Percentiles rank a stretch among this genome's conserved stretches.
These are phyloP conservation scores for Myathropa florea DNA, from an alignment of 2,888 invertebrate genomes.

Conservation along the genomic window DNA sequence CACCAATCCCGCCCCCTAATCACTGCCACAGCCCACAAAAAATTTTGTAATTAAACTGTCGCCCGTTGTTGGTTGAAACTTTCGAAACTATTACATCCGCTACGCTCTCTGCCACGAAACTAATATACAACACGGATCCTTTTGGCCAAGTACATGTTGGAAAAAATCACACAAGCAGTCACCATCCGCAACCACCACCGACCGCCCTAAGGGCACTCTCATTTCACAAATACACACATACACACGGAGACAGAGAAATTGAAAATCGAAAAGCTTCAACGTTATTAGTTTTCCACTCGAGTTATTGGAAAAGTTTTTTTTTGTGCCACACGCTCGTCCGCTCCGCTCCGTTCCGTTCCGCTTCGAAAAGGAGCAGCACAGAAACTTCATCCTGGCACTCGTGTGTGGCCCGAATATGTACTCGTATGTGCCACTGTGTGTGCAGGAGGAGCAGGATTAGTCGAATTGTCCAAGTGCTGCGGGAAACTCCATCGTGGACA, in stretches of 20 bases:
- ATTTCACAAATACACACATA: too few species aligned
- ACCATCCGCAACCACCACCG: background rate
- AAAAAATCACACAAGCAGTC: background rate
- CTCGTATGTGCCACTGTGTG: background rate
- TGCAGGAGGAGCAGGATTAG: slow-evolving; percentile 5
- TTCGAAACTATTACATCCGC: slow-evolving; percentile 27
- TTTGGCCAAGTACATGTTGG: background rate
- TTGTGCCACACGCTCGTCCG: background rate
- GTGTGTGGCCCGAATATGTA: slow-evolving; percentile 39
- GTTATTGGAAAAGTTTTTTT: slow-evolving; percentile 66
- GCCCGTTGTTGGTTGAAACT: background rate
- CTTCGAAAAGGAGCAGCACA: background rate
- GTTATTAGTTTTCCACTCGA: slow-evolving; percentile 66
- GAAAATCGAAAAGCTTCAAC: slow-evolving; percentile 57
- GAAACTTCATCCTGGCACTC: slow-evolving; percentile 28
- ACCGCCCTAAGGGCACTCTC: too few species aligned
- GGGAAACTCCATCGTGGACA: background rate
- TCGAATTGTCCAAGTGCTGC: too few species aligned
- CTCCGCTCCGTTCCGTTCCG: too few species aligned
- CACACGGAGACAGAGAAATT: slow-evolving; percentile 11
- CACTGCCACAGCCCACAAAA: background rate
- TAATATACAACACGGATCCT: slow-evolving; percentile 23
- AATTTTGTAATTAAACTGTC: slow-evolving; percentile 33
- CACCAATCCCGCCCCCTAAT: background rate
- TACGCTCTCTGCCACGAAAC: background rate